Conservation (phyloP, 2,113 vertebrate genomes). For the Oncorhynchus mykiss region DNA sequence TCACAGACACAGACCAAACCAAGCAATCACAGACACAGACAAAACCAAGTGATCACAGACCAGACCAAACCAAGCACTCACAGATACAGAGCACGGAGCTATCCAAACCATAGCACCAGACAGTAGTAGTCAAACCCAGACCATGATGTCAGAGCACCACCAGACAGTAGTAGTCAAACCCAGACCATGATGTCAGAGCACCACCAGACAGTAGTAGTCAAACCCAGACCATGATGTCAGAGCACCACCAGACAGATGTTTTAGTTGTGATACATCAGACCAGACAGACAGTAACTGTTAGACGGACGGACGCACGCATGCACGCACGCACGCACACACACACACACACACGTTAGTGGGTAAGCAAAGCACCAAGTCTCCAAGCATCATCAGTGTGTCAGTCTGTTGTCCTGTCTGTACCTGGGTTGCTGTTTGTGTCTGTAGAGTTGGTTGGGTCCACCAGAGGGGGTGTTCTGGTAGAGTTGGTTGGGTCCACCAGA, state of each 20-base stretch:
- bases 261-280: no score
- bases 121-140: neutral
- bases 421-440: conserved; percentile 54
- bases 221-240: neutral
- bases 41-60: neutral
- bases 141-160: neutral
- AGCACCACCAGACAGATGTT: neutral
- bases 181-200: neutral
- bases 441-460: conserved; percentile 13
- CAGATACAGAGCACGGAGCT: neutral
- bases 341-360: no score
- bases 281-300: no score
- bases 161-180: neutral
- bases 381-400: neutral
- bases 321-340: no score
- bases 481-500: no score
- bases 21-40: neutral
- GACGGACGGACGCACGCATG: no score
- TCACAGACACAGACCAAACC: neutral
- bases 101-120: neutral
- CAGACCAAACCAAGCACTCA: neutral
- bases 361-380: neutral
- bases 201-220: neutral
- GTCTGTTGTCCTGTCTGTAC: conserved; percentile 49
- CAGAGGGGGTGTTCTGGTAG: neutral